Evolutionary conservation across 2,888 invertebrate species (phyloP).

Genomic region (Nysson spinosus): DNA sequence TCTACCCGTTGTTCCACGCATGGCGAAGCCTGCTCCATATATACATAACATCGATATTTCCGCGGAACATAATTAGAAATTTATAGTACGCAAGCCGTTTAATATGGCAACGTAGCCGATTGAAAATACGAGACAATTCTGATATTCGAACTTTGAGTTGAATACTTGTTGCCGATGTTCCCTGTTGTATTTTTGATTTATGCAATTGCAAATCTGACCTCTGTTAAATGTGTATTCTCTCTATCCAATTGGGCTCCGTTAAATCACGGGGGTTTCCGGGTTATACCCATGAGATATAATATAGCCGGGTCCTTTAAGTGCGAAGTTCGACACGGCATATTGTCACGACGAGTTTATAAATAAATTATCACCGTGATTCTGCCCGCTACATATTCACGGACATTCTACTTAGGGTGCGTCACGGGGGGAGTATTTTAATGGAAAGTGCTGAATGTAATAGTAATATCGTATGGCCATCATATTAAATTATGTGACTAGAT

Average conservation of each 20-base stretch:
- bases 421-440: no score
- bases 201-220: constrained; percentile 42
- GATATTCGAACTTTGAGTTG: no score
- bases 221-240: constrained; percentile 48
- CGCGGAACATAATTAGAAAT: no score
- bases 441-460: no score
- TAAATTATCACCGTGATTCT: constrained; percentile 39
- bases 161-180: not conserved
- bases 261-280: constrained; percentile 40
- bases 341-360: constrained; percentile 23
- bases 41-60: no score
- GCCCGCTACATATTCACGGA: constrained; percentile 1
- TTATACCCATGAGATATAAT: constrained; percentile 31
- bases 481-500: no score
- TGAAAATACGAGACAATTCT: no score
- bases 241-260: constrained; percentile 24
- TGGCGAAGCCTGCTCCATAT: no score
- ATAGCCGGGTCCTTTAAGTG: constrained; percentile 32
- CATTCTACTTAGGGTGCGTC: not conserved
- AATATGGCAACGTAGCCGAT: no score
- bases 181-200: constrained; percentile 38
- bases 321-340: constrained; percentile 34
- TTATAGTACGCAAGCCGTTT: no score
- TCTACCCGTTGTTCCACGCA: no score
- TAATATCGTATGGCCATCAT: no score